Percentiles rank a stretch among this genome's conserved stretches.
Evolutionary conservation across 2,113 vertebrate genomes (phyloP).

Genomic region (Strix uralensis): DNA sequence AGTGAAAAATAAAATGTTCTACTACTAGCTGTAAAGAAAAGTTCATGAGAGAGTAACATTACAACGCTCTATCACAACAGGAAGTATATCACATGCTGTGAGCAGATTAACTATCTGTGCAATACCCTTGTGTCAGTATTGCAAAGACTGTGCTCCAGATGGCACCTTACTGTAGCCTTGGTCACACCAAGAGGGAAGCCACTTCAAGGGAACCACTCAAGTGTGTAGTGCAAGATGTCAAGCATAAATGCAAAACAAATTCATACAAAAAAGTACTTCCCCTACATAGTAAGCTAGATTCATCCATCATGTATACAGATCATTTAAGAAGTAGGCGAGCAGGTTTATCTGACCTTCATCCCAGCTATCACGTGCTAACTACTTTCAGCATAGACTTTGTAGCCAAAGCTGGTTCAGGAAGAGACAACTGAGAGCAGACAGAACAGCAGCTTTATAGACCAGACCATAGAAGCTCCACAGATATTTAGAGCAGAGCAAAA

Average conservation of each 20-base stretch:
- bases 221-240: neutral
- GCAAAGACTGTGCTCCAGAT: neutral
- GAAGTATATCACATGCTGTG: neutral
- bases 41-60: neutral
- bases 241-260: neutral
- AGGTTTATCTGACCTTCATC: neutral
- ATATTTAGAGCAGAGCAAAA: neutral
- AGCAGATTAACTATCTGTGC: neutral
- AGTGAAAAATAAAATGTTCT: neutral
- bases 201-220: neutral
- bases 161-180: neutral
- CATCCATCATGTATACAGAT: rapidly evolving
- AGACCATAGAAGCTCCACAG: neutral
- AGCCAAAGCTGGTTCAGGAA: neutral
- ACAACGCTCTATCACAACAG: neutral
- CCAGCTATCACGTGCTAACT: neutral
- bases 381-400: neutral
- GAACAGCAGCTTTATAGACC: neutral
- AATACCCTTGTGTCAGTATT: neutral
- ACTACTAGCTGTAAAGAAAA: neutral
- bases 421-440: neutral
- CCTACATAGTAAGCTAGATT: neutral
- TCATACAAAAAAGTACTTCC: neutral
- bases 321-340: neutral
- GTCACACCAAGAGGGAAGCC: neutral